Percentiles rank a stretch among this genome's conserved stretches.
These are phyloP conservation scores for Frankliniella fusca DNA, from an alignment of 2,888 invertebrate genomes.

Conservation along the genomic window DNA sequence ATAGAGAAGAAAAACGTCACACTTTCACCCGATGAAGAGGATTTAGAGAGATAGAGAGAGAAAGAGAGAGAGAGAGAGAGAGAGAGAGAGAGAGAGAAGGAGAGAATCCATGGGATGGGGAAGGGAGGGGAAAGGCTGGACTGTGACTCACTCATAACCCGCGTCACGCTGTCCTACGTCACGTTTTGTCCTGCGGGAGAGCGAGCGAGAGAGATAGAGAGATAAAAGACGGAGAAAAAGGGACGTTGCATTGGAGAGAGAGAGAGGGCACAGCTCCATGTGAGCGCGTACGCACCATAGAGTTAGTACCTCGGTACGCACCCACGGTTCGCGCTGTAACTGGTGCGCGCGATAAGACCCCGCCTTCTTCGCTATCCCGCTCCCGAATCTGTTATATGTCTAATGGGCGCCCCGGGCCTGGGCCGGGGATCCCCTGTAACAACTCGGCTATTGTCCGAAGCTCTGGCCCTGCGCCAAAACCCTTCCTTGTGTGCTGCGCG, in stretches of 20 bases:
- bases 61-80: neutral
- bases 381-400: no score
- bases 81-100: neutral
- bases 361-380: no score
- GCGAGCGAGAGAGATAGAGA: neutral
- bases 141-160: no score
- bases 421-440: neutral
- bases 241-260: neutral
- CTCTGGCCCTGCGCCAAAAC: neutral
- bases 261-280: neutral
- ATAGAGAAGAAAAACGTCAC: no score
- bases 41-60: neutral
- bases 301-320: no score
- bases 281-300: no score
- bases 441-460: neutral
- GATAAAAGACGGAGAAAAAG: neutral
- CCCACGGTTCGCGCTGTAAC: no score
- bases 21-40: neutral
- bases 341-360: no score
- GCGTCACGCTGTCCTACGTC: no score
- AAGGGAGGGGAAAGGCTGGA: neutral
- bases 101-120: neutral
- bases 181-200: neutral
- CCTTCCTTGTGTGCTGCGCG: neutral
- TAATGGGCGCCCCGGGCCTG: neutral